phyloP scores from a whole-genome alignment of 2,113 vertebrate species.

The Pampusana beccarii region DNA sequence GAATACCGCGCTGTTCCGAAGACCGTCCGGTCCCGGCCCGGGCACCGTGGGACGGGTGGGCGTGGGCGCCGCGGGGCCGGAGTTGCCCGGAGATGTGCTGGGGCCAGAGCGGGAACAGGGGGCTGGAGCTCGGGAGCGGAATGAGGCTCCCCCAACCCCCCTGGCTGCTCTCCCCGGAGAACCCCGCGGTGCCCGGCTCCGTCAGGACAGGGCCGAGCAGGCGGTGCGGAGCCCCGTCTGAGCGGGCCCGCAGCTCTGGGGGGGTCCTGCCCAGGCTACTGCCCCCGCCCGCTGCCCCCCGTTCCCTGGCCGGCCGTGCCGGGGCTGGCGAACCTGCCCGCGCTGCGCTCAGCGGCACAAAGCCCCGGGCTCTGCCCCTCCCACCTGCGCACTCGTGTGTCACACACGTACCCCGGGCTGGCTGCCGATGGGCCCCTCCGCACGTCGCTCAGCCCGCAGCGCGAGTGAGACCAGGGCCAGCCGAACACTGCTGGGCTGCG shows the following conservation, averaged over 20 bases:
- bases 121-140: not conserved
- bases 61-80: not conserved
- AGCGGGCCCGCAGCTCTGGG: not conserved
- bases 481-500: rapidly evolving
- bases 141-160: no score
- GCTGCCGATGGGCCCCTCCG: not conserved
- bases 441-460: rapidly evolving
- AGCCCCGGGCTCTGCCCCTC: not conserved
- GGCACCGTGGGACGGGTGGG: not conserved
- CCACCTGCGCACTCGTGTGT: rapidly evolving
- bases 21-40: no score
- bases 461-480: rapidly evolving
- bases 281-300: rapidly evolving
- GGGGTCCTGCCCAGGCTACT: no score
- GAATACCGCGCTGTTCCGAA: no score
- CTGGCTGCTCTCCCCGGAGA: not conserved
- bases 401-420: rapidly evolving
- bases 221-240: not conserved
- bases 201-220: not conserved
- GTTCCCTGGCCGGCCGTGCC: rapidly evolving
- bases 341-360: not conserved
- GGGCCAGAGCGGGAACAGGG: not conserved
- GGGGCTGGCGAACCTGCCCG: not conserved
- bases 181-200: no score
- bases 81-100: not conserved